Evolutionary conservation across 2,797 vertebrate genomes (phyloP), one percentile per base, ranked within the genome.

Genomic region (Moxostoma hubbsi): DNA sequence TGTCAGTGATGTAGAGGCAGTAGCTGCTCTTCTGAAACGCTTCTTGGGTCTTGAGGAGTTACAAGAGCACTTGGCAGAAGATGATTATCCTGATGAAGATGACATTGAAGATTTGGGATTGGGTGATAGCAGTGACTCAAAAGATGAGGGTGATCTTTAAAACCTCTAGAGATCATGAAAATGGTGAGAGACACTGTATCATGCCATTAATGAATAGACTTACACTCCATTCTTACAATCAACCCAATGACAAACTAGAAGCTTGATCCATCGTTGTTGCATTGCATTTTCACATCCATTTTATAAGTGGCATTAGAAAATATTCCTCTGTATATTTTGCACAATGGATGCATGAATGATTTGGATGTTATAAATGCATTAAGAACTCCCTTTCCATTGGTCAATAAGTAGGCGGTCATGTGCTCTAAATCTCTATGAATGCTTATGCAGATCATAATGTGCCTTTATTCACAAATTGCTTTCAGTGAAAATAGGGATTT

Each of bases 1-100:
- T 36, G 36, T 55, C 85, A 98, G 98, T 80, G 97, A 99, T 0
- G 97, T 97, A 65, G 96, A 98, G 83, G 96, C 93, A 0, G 47
- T 98, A 9, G 95, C 93, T 75, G 91, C 86, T 6, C 89, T 98
- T 77, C 88, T 98, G 75, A 95, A 91, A 11, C 89, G 89, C 62
- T 99, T 98, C 83, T 89, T 98, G 91, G 93, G 89, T 43, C 89
- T 98, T 86, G 94, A 95, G 73, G 91, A 92, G 72, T 84, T 88
- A 55, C 81, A 86, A 82, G 72, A 75, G 6, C 70, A 81, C 61
- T 75, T 54, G 84, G 84, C 47, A 0, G 87, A 93, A 55, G 88
- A 89, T 76, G 88, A 93, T 89, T 90, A 94, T 84, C 85, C 61
- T 9, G 88, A 83, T 9, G 89, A 89, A 0, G 88, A 85, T 1